Base-by-base conservation (phyloP, 2,113 vertebrate genomes). In the Urocitellus parryii region DNA sequence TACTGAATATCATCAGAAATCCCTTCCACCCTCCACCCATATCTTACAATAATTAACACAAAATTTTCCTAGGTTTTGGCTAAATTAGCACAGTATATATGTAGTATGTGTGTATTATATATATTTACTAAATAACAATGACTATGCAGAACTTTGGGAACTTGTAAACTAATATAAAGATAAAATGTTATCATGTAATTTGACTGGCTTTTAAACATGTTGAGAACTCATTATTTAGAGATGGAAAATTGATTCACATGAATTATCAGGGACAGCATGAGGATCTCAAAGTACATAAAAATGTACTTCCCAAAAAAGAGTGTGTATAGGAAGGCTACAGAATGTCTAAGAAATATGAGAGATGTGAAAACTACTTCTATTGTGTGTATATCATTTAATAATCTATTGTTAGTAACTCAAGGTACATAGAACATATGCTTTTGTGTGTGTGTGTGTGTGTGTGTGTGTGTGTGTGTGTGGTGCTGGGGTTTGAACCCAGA, bases 121-220 rank as follows among this genome's bases (percentile, higher is more conserved):
- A 29, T 87, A 77, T 48, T 92, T 80, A 76, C 86, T 93, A 65
- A 94, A 80, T 65, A 91, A 82, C n/a, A 88, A 78, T 68, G 39
- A 56, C 48, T 22, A 37, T 39, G 2, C 63, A 29, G 29, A 11
- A 74, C 22, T 85, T 92, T 37, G 8, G 20, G 79, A 91, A 90
- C 83, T 37, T 74, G 24, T 34, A 76, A 92, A 53, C 58, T 70
- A 29, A 65, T 63, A 56, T n/a, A 70, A 42, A 74, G 72, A 58
- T 76, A 63, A 76, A 86, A 82, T 87, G 14, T 42, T 82, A 45
- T n/a, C n/a, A n/a, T n/a, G 13, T 63, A 11, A 83, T 77, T 93
- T 74, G 48, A 24, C 51, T 81, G 45, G 29, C 65, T 92, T 87
- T 78, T 88, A 92, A 80, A 65, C 2, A 77, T 58, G 17, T 67